These are phyloP conservation scores for Protodeltote pygarga DNA, from an alignment of 2,888 invertebrate genomes.

Conservation along the genomic window DNA sequence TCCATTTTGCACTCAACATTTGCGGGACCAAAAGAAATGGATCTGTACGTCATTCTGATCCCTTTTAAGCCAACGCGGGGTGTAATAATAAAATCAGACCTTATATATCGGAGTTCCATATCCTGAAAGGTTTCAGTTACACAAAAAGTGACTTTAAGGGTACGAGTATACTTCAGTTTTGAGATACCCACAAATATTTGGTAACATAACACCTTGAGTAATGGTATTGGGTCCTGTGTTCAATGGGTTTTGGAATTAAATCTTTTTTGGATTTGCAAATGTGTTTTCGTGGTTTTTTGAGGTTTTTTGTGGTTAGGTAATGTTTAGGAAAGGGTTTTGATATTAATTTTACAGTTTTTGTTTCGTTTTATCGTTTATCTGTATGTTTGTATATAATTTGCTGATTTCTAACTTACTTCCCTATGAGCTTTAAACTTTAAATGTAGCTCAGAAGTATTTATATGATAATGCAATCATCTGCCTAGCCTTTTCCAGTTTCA, in stretches of 20 bases:
- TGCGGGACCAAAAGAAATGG: conserved; percentile 17
- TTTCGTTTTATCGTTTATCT: too few relatives aligned
- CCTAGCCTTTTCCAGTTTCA: too few relatives aligned
- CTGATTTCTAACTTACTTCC: too few relatives aligned
- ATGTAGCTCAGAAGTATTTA: too few relatives aligned
- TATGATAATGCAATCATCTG: too few relatives aligned
- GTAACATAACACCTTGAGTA: conserved; percentile 11
- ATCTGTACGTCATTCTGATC: conserved; percentile 15
- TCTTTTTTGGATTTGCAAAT: neutral
- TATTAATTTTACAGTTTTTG: too few relatives aligned
- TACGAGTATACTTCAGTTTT: conserved; percentile 11
- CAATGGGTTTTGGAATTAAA: too few relatives aligned
- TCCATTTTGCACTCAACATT: conserved; percentile 17
- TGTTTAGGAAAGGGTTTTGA: too few relatives aligned
- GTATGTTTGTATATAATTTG: too few relatives aligned
- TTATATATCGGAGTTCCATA: conserved; percentile 23
- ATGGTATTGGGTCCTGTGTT: conserved; percentile 1
- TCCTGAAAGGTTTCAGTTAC: conserved; percentile 31
- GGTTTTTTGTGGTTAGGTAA: too few relatives aligned
- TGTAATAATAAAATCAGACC: conserved; percentile 41
- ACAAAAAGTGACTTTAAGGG: conserved; percentile 34
- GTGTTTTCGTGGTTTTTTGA: neutral
- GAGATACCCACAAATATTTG: conserved; percentile 26
- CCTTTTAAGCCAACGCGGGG: conserved; percentile 19
- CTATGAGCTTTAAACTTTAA: too few relatives aligned